Conservation (phyloP, 2,888 invertebrate genomes). For the Noctuana brunneofusca region DNA sequence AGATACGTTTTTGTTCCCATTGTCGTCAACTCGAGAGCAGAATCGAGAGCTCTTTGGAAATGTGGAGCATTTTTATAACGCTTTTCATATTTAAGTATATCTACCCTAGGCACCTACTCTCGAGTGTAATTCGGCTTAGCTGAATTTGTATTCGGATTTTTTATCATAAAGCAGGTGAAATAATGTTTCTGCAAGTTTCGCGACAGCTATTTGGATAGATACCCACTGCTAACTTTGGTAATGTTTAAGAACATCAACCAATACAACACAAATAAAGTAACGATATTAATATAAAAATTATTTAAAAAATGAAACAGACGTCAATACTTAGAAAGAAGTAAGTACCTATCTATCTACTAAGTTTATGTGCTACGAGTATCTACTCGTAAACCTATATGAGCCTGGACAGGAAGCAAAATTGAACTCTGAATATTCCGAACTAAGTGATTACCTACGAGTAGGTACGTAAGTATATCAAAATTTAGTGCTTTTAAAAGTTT, state of each 20-base stretch:
- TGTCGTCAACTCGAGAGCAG: conserved; percentile 63
- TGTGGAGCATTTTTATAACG: conserved; percentile 38
- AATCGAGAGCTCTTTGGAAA: conserved; percentile 45
- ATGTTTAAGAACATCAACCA: no score
- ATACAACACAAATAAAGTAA: no score
- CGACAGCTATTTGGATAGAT: no score
- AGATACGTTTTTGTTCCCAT: conserved; percentile 65
- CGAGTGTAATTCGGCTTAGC: conserved; percentile 8
- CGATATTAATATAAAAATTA: no score
- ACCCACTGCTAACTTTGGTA: no score
- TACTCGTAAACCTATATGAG: no score
- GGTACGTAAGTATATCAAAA: neutral
- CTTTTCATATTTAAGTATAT: conserved; percentile 39
- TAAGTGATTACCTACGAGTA: neutral
- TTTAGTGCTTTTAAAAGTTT: no score
- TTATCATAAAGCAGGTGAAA: conserved; percentile 2
- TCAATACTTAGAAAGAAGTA: no score
- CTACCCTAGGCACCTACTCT: conserved; percentile 11
- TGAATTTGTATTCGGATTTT: neutral
- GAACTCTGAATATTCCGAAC: neutral
- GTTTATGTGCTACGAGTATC: no score
- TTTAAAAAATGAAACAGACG: no score
- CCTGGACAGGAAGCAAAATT: no score
- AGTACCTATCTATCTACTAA: no score
- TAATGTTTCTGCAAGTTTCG: neutral